Evolutionary conservation across 2,888 invertebrate genomes (phyloP), one percentile per base, ranked within the genome.

Genomic region (Malthinus seriepunctatus): DNA sequence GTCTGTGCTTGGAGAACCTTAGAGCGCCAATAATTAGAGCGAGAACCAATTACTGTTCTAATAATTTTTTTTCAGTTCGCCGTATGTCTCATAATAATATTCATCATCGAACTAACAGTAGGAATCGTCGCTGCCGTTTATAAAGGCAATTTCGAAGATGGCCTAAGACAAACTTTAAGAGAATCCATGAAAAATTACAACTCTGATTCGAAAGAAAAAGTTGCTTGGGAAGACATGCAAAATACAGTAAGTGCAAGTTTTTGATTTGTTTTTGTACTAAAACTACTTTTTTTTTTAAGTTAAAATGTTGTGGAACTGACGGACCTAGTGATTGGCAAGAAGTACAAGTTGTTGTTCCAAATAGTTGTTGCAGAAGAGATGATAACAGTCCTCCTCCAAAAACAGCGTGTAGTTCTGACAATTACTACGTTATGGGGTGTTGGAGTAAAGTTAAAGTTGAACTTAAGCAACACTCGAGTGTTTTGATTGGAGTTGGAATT

Each of bases 111-210:
- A 78, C 79, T 95, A 60, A 91, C 92, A 0, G 91, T 91, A 50
- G 95, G 93, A 35, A 93, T 95, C 71, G 89, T 93, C 0, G 92
- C 93, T 0, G 90, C 90, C 32, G 88, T 91, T 0, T 86, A 91
- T 61, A 88, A 89, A 69, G 85, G 85, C 39, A 88, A 93, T 69
- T 86, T 92, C 64, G 86, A 88, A 67, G 79, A 81, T 59, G 82
- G 84, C 56, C 79, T 93, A 70, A 87, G 88, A 74, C 83, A 84
- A 9, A 85, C 88, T 14, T 83, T 95, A 67, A 83, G 86, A 62
- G 81, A 84, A 3, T 83, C 85, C 0, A 78, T 87, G 73, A 75
- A 74, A 2, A 77, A 77, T 49, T 88, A 89, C 74, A 82, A 86
- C 56, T 71, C 76, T 71, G 83, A 82, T 60, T 78, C 81, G 6